Evolutionary conservation across 2,888 invertebrate genomes (phyloP).

Genomic region (Formica aserva): DNA sequence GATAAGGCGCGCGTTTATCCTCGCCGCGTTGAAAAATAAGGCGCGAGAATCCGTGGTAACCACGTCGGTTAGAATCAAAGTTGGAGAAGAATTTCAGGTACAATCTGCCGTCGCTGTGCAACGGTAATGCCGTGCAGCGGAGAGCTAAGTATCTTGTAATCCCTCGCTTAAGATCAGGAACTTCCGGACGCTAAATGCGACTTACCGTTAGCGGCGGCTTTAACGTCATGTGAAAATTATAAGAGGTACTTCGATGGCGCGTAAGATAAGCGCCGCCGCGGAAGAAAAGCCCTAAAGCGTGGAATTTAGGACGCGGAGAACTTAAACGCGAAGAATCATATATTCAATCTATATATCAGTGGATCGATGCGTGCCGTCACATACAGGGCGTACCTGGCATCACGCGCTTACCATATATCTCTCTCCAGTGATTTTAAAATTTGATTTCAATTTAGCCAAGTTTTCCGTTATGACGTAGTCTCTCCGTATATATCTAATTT

Average conservation of each 20-base stretch:
- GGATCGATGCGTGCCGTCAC: neutral
- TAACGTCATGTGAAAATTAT: slow-evolving; percentile 54
- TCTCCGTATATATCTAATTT: neutral
- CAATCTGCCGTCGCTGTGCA: slow-evolving; percentile 17
- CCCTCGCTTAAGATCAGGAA: slow-evolving; percentile 49
- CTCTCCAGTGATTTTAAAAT: neutral
- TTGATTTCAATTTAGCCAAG: neutral
- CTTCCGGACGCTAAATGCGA: slow-evolving; percentile 50
- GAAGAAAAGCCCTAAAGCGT: slow-evolving; percentile 19
- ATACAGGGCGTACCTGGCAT: neutral
- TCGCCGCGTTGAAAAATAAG: slow-evolving; percentile 19
- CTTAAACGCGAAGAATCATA: slow-evolving; percentile 40
- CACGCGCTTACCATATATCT: neutral
- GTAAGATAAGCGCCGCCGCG: slow-evolving; percentile 11
- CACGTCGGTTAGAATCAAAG: slow-evolving; percentile 38
- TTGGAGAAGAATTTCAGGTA: slow-evolving; percentile 48
- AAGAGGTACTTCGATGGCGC: slow-evolving; percentile 43
- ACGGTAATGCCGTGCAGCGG: slow-evolving; percentile 31
- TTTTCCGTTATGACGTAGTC: neutral
- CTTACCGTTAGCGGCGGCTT: slow-evolving; percentile 49
- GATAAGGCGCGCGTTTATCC: slow-evolving; percentile 28
- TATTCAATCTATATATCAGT: slow-evolving; percentile 27
- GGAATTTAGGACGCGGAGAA: slow-evolving; percentile 32
- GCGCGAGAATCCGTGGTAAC: slow-evolving; percentile 36
- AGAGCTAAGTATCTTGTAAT: slow-evolving; percentile 54